phyloP scores from a whole-genome alignment of 2,797 vertebrate genomes.

The Apogon hyalosoma region DNA sequence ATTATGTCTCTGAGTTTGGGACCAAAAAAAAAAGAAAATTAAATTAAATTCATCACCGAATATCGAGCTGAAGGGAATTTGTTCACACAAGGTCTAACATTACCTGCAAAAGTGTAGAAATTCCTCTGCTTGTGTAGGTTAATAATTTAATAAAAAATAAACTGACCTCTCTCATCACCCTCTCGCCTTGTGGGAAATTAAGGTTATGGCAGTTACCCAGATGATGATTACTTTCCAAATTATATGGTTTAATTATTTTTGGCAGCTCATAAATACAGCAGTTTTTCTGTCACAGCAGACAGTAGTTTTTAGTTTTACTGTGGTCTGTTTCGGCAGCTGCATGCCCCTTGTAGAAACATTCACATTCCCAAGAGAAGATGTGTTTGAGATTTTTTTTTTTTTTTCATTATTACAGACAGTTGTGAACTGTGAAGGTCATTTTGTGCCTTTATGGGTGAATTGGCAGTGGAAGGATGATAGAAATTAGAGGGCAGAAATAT shows the following conservation, averaged over 20 bases:
- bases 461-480: no score
- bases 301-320: conserved; percentile 59
- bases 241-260: conserved; percentile 60
- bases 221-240: conserved; percentile 61
- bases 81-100: conserved; percentile 2
- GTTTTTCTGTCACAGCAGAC: conserved; percentile 61
- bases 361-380: neutral
- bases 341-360: conserved; percentile 28
- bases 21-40: neutral
- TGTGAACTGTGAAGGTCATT: neutral
- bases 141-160: conserved; percentile 15
- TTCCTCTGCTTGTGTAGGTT: neutral
- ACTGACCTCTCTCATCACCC: conserved; percentile 11
- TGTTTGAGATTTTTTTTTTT: neutral
- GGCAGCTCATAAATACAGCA: conserved; percentile 58
- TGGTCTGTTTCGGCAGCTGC: conserved; percentile 28
- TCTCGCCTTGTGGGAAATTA: conserved; percentile 34
- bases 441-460: no score
- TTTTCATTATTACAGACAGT: neutral
- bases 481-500: no score
- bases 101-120: conserved; percentile 16
- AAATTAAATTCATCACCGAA: neutral
- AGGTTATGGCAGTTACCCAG: conserved; percentile 43
- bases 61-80: neutral
- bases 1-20: neutral